phyloP scores from a whole-genome alignment of 2,113 vertebrate genomes.

The Pluvialis apricaria region DNA sequence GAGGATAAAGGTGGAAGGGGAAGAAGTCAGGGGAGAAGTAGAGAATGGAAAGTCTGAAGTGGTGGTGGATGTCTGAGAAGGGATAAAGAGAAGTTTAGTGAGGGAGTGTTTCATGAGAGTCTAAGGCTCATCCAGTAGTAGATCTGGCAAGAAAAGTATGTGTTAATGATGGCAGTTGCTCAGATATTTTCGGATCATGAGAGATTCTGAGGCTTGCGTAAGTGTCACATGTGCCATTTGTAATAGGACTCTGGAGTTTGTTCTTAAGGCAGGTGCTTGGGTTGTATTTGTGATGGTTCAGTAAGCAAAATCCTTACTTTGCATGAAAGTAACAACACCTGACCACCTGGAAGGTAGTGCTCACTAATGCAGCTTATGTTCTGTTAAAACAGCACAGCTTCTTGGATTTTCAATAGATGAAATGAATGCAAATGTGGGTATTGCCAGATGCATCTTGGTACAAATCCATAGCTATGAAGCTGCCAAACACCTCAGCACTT shows the following conservation, averaged over 20 bases:
- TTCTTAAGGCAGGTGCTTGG: neutral
- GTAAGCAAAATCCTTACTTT: neutral
- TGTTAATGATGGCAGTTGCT: neutral
- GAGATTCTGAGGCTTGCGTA: conserved; percentile 4
- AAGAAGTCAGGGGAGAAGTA: neutral
- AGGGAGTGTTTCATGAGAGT: neutral
- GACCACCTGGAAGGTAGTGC: neutral
- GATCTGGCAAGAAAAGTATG: neutral
- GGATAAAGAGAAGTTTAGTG: neutral
- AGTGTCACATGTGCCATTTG: neutral
- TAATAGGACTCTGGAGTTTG: conserved; percentile 21
- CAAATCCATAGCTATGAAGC: neutral
- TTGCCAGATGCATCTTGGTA: neutral
- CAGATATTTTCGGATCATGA: neutral
- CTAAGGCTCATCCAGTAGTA: neutral
- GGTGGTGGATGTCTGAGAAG: neutral
- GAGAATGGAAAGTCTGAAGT: neutral
- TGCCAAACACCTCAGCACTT: neutral
- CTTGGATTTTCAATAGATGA: neutral
- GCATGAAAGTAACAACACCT: neutral
- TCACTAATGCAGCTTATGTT: neutral
- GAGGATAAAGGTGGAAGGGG: neutral
- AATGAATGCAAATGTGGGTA: neutral
- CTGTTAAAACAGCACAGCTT: neutral
- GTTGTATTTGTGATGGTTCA: neutral